phyloP scores from a whole-genome alignment of 2,888 invertebrate species.

The Eilema sororculum region DNA sequence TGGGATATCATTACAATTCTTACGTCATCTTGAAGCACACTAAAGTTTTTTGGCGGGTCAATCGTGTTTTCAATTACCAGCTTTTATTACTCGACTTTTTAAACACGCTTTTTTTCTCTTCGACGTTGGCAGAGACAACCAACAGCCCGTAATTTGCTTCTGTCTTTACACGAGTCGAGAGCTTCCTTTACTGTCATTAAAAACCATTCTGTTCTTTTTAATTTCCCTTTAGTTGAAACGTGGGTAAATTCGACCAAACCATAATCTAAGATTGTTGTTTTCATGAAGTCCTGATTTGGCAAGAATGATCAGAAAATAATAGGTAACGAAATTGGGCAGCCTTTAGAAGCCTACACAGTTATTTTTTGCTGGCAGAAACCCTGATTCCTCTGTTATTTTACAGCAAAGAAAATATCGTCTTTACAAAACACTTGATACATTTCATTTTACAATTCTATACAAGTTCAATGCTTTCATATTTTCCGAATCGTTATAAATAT shows the following conservation, averaged over 20 bases:
- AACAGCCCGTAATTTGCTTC: neutral
- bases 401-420: neutral
- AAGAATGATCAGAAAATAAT: neutral
- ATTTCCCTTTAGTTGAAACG: neutral
- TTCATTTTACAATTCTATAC: neutral
- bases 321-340: no score
- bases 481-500: slow-evolving; percentile 58
- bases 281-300: neutral
- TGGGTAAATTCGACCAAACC: neutral
- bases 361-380: no score
- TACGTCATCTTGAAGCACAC: neutral
- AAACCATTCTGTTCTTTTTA: neutral
- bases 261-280: neutral
- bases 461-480: neutral
- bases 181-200: neutral
- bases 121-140: neutral
- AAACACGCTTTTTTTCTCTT: no score
- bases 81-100: neutral
- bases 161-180: neutral
- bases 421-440: neutral
- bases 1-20: neutral
- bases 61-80: neutral
- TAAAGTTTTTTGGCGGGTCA: neutral
- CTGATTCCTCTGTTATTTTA: no score
- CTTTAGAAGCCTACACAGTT: no score